Conservation (phyloP, 2,797 vertebrate genomes). For the Muscicapa striata region DNA sequence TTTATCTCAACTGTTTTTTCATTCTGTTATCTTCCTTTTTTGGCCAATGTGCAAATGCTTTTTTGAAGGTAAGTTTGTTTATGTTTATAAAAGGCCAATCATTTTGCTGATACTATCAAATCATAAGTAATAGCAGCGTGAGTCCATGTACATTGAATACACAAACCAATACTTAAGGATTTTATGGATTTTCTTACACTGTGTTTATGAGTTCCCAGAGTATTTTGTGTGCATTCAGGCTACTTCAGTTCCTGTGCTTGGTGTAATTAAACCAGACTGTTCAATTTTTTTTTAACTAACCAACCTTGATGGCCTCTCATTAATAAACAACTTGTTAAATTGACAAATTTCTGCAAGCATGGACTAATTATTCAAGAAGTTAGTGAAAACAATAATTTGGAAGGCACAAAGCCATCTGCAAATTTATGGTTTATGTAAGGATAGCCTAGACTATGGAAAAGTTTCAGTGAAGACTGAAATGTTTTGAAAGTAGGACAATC, state of each 20-base stretch:
- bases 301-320: conserved; percentile 4
- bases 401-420: not conserved
- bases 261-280: conserved; percentile 17
- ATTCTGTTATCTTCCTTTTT: not conserved
- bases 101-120: not conserved
- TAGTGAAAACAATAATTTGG: not conserved
- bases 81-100: not conserved
- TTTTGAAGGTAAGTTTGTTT: not conserved
- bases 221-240: conserved; percentile 11
- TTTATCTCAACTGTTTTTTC: not conserved
- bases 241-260: not conserved
- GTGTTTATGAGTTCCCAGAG: not conserved
- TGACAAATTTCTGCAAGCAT: not conserved
- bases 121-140: not conserved
- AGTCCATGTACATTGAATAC: not conserved
- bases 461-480: not conserved
- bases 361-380: not conserved
- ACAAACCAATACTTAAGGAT: not conserved
- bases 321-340: conserved; percentile 33
- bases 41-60: not conserved
- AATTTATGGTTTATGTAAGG: not conserved
- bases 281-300: not conserved
- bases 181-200: not conserved
- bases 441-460: not conserved
- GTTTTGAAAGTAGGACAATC: not conserved